Percentiles rank a stretch among this genome's conserved stretches.
Evolutionary conservation across 2,797 vertebrate genomes (phyloP).

Genomic region (Anabacerthia variegaticeps): DNA sequence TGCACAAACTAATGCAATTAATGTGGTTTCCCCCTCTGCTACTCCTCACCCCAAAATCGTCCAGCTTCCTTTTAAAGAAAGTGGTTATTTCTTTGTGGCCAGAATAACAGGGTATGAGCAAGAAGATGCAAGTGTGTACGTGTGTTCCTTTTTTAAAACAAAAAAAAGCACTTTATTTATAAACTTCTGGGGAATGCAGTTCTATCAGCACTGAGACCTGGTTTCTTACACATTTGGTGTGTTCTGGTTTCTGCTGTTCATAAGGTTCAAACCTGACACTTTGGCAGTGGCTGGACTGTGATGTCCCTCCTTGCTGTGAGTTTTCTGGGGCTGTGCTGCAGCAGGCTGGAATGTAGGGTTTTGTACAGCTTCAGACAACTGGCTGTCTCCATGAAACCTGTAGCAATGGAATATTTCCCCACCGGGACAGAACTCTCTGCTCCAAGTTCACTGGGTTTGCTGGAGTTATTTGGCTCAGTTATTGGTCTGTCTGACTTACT

Average conservation of each 20-base stretch:
- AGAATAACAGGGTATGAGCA: conserved; percentile 10
- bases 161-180: neutral
- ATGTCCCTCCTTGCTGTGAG: neutral
- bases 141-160: neutral
- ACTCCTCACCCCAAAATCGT: conserved; percentile 14
- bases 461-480: rapidly evolving
- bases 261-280: neutral
- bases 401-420: neutral
- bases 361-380: no score
- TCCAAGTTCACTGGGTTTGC: neutral
- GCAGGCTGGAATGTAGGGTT: neutral
- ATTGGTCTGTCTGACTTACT: neutral
- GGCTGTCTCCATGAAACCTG: neutral
- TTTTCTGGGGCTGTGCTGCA: neutral
- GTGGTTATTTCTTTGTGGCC: neutral
- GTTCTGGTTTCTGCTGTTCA: neutral
- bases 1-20: conserved; percentile 59
- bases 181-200: neutral
- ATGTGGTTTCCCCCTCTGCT: conserved; percentile 59
- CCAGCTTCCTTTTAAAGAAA: conserved; percentile 50
- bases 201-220: neutral
- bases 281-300: neutral
- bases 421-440: neutral
- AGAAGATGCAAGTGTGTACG: neutral
- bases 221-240: neutral